Conservation (phyloP, 1,140 invertebrate species). For the Muscidifurax raptorellus region DNA sequence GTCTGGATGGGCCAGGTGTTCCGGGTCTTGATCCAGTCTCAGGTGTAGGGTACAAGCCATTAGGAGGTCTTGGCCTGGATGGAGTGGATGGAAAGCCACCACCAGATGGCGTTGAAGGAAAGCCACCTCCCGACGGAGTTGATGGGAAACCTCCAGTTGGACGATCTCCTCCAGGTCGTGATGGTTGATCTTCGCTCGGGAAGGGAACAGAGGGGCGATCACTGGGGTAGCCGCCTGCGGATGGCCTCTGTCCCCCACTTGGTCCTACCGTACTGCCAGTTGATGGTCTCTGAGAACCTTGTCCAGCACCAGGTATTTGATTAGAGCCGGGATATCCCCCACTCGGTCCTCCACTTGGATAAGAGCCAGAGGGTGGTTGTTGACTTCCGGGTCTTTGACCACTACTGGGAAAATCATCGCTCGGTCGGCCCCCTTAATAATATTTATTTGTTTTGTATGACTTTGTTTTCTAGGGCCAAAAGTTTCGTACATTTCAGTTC, state of each 20-base stretch:
- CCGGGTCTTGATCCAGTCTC: constrained; percentile 10
- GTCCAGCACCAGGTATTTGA: constrained; percentile 58
- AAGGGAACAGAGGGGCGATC: constrained; percentile 49
- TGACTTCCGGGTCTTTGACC: constrained; percentile 47
- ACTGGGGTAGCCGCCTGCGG: constrained; percentile 55
- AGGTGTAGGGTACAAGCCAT: constrained; percentile 39
- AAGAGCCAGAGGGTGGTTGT: constrained; percentile 53
- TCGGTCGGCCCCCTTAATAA: constrained; percentile 54
- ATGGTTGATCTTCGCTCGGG: constrained; percentile 53
- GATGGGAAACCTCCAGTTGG: constrained; percentile 9
- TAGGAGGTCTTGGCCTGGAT: constrained; percentile 48
- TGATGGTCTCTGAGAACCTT: constrained; percentile 57
- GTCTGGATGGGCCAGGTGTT: constrained; percentile 23
- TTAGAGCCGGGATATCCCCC: constrained; percentile 59
- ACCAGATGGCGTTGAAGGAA: not conserved
- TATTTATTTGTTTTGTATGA: constrained; percentile 47
- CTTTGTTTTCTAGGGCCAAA: constrained; percentile 17
- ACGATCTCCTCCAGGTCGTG: constrained; percentile 57
- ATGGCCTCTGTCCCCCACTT: constrained; percentile 56
- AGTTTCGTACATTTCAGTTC: not conserved
- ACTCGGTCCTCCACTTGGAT: constrained; percentile 58
- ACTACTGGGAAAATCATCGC: constrained; percentile 55
- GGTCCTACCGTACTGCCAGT: constrained; percentile 50
- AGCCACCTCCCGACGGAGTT: not conserved
- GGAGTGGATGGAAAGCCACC: constrained; percentile 7